Base-by-base conservation (phyloP, 1,140 invertebrate species). In the Atta colombica region DNA sequence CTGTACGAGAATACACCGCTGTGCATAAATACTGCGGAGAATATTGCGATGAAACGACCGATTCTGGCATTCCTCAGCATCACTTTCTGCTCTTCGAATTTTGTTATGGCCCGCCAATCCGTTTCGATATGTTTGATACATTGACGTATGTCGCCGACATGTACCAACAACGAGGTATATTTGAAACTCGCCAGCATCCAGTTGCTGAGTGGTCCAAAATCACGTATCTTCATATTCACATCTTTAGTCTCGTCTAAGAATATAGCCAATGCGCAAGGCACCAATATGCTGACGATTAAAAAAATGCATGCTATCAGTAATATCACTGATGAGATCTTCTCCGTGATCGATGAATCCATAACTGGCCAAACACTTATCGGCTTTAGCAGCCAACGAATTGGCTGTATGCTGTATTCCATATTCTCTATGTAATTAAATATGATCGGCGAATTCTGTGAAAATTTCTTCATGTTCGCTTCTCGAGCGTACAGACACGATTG, bases 351-450 rank as follows among this genome's bases (percentile, higher is more conserved):
- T 0, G 61, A 77, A 0, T 31, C 3, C 0, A 39, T 53, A 1
- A 55, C 12, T 0, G 89, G 87, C 91, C 91, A 92, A 2, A 58
- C 77, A 18, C 91, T 90, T 49, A 92, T 90, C 0, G 89, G 78
- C 8, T 81, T 91, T 0, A 92, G 31, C 1, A 87, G 49, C 91
- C 89, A 91, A 6, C 88, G 82, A 60, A 80, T 87, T 1, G 88
- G 25, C 31, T 60, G 16, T 53, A 88, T 77, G 25, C 51, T 81
- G 71, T 89, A 88, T 1, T 88, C 31, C 61, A 31, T 39, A 28
- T 81, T 35, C n/a, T 85, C 53, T 7, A 69, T 31, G 10, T 78
- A 84, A 0, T 61, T 72, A 5, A 88, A n/a, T 75, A 66, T 82
- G 31, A 82, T 69, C 2, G 2, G 21, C 58, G 63, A 7, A 7